A percentile compares a stretch with the other conserved stretches of the same genome.
Conservation (phyloP, 2,888 invertebrate species). For the Clivina fossor region DNA sequence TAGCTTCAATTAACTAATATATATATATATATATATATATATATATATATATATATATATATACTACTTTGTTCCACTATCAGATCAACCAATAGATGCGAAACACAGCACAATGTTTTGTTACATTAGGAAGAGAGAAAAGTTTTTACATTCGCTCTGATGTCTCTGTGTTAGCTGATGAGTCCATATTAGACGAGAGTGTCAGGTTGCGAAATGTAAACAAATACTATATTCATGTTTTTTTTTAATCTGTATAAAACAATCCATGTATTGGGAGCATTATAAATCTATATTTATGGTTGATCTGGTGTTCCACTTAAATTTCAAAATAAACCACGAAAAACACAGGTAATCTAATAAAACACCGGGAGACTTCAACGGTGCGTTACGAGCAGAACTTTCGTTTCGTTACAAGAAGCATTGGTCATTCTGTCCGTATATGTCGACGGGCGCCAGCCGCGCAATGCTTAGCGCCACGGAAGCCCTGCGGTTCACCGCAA, state of each 20-base stretch:
- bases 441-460: background rate
- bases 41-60: too few species aligned
- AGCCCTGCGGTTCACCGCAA: slow-evolving; percentile 18
- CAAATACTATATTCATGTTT: too few species aligned
- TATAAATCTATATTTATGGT: too few species aligned
- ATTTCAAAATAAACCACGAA: background rate
- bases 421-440: slow-evolving; percentile 12
- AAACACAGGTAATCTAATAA: background rate
- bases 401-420: background rate
- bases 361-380: background rate
- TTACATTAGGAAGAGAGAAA: too few species aligned
- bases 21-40: too few species aligned
- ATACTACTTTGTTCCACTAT: too few species aligned
- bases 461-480: background rate
- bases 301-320: background rate
- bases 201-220: background rate
- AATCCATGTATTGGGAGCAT: background rate
- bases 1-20: too few species aligned
- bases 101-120: too few species aligned
- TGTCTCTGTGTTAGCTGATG: too few species aligned
- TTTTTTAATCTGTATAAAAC: background rate
- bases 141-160: too few species aligned
- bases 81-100: too few species aligned
- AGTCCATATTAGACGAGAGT: too few species aligned
- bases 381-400: background rate